Conservation (phyloP, 2,888 invertebrate genomes). For the Ennomos fuscantarius region DNA sequence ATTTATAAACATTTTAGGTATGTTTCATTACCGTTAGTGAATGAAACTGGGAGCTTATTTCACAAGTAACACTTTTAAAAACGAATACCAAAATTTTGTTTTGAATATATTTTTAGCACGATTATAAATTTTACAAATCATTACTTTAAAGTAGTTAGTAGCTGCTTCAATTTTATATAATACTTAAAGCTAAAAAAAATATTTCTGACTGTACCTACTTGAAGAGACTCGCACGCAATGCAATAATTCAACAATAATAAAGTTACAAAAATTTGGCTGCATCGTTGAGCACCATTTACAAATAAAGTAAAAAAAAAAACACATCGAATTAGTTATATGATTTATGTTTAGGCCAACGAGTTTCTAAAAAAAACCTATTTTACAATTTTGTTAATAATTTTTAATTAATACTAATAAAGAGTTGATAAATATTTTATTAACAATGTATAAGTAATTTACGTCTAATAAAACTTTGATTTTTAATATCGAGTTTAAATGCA, state of each 20-base stretch:
- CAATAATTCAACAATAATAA: slow-evolving; percentile 20
- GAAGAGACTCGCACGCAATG: background rate
- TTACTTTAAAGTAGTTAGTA: background rate
- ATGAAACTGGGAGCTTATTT: too few relatives aligned
- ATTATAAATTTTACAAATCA: background rate
- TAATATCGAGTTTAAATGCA: background rate
- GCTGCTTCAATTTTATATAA: too few relatives aligned
- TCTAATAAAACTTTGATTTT: slow-evolving; percentile 12
- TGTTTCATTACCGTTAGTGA: too few relatives aligned
- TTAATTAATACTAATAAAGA: background rate
- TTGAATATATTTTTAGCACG: too few relatives aligned
- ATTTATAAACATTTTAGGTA: too few relatives aligned
- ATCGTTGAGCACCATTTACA: slow-evolving; percentile 52
- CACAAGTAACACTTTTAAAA: too few relatives aligned
- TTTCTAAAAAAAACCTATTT: slow-evolving; percentile 35
- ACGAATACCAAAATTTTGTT: too few relatives aligned
- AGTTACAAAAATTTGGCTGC: slow-evolving; percentile 57
- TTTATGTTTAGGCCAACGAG: slow-evolving; percentile 49
- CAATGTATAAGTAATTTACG: background rate
- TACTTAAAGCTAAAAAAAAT: too few relatives aligned
- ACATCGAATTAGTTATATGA: slow-evolving; percentile 2
- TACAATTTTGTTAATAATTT: slow-evolving; percentile 27
- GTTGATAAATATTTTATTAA: too few relatives aligned
- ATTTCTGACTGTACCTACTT: too few relatives aligned
- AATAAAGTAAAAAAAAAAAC: slow-evolving; percentile 16